Evolutionary conservation across 1,140 invertebrate species (phyloP).

Genomic region (Cherax destructor): DNA sequence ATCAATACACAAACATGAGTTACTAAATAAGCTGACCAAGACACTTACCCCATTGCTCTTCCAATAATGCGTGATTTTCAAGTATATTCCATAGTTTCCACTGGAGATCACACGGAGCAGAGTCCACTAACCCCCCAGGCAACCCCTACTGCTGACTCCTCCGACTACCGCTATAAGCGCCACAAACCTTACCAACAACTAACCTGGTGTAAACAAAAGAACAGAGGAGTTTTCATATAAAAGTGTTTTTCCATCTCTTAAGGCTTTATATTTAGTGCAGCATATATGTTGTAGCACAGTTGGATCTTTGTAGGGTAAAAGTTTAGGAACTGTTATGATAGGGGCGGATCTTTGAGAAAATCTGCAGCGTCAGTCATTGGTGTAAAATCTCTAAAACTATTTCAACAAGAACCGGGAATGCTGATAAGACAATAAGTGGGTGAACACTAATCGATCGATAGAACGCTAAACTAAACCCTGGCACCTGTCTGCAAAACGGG

Average conservation of each 20-base stretch:
- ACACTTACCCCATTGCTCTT: conserved; percentile 59
- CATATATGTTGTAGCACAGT: background rate
- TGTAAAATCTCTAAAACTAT: conserved; percentile 20
- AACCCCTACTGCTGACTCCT: conserved; percentile 53
- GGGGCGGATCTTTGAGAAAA: conserved; percentile 58
- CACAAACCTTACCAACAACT: background rate
- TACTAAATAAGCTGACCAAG: background rate
- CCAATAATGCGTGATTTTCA: conserved; percentile 44
- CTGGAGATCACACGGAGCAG: conserved; percentile 33
- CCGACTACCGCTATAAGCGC: conserved; percentile 46
- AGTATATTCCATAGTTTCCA: conserved; percentile 59
- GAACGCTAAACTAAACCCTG: background rate
- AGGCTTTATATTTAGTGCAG: background rate
- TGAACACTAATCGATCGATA: background rate
- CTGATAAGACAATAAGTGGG: background rate
- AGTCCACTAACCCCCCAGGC: conserved; percentile 60
- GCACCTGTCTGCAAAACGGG: background rate
- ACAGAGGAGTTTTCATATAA: background rate
- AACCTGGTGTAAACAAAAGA: conserved; percentile 18
- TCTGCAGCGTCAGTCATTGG: conserved; percentile 58
- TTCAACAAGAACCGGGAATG: background rate
- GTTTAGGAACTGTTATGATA: conserved; percentile 33
- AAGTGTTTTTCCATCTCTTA: background rate
- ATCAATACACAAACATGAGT: background rate
- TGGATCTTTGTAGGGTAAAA: background rate